Conservation (phyloP, 1,140 invertebrate species). For the Halesus radiatus region DNA sequence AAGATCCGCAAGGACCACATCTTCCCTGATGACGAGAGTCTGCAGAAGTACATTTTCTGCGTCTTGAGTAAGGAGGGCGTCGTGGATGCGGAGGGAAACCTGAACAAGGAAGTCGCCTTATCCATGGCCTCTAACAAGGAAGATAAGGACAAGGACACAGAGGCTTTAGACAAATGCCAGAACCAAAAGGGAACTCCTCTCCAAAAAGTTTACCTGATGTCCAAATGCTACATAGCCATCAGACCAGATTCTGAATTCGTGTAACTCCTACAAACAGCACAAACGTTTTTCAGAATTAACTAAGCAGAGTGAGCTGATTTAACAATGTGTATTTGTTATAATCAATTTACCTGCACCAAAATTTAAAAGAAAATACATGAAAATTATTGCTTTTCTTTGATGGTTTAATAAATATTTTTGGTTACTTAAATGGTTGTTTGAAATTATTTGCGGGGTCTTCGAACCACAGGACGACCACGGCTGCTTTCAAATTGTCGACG, state of each 20-base stretch:
- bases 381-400: no score
- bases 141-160: slow-evolving; percentile 41
- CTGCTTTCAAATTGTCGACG: no score
- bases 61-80: slow-evolving; percentile 58
- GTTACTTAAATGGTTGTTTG: no score
- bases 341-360: no score
- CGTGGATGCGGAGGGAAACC: slow-evolving; percentile 57
- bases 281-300: no score
- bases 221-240: slow-evolving; percentile 58
- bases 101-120: slow-evolving; percentile 56
- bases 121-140: slow-evolving; percentile 53
- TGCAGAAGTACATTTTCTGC: slow-evolving; percentile 58
- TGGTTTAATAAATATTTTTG: no score
- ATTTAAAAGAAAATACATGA: no score
- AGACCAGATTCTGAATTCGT: slow-evolving; percentile 43
- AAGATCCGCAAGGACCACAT: slow-evolving; percentile 54
- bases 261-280: neutral
- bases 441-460: no score
- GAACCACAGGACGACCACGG: no score
- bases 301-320: no score
- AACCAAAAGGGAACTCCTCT: slow-evolving; percentile 46
- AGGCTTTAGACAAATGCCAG: slow-evolving; percentile 58
- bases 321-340: no score
- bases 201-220: slow-evolving; percentile 58
- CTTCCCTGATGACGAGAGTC: slow-evolving; percentile 53